Base-by-base conservation (phyloP, 2,113 vertebrate genomes). In the Pseudolaguvia tuberculata region DNA sequence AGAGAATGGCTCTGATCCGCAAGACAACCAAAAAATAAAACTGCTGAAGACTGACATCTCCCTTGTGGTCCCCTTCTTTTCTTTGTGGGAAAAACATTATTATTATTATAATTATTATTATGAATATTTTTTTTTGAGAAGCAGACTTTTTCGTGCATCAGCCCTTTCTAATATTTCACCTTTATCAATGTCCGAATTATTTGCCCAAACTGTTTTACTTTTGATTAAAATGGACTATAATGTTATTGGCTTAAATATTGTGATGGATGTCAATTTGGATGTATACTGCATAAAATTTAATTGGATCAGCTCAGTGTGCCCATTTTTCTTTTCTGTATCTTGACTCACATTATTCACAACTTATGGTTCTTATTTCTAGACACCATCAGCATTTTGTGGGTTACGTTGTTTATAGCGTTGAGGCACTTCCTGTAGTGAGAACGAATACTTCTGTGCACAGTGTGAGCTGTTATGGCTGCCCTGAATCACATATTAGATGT, bases 1-100 rank as follows among this genome's bases (percentile, higher is more conserved):
- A 98, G 97, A 96, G 97, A 87, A 98, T 99, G 96, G 96, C 97
- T 78, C 81, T 99, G 92, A 99, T 99, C 83, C 96, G 95, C 86
- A 99, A 99, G 90, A 97, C 97, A 35, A 96, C 94, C 88, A 99
- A 99, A 94, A 99, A 99, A 87, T 99, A 98, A 82, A 78, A 82
- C 68, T 27, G 62, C 50, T 70, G 53, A 47, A 67, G 72, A 76
- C 48, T 20, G 47, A 67, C 10, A 9, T 76, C 79, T 80, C 76
- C 47, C 15, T 66, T 18, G 21, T 42, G 23, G 17, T 56, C 45
- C 81, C 75, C 80, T 23, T 5, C 63, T 55, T 72, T 70, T 45
- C 17, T 75, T 21, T 31, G 61, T 56, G 50, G 21, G 51, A 42
- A 42, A 35, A 9, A 42, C 39, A 42, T 42, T 42, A 42, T 42